Conservation (phyloP, 2,113 vertebrate genomes). For the Podocnemis expansa region DNA sequence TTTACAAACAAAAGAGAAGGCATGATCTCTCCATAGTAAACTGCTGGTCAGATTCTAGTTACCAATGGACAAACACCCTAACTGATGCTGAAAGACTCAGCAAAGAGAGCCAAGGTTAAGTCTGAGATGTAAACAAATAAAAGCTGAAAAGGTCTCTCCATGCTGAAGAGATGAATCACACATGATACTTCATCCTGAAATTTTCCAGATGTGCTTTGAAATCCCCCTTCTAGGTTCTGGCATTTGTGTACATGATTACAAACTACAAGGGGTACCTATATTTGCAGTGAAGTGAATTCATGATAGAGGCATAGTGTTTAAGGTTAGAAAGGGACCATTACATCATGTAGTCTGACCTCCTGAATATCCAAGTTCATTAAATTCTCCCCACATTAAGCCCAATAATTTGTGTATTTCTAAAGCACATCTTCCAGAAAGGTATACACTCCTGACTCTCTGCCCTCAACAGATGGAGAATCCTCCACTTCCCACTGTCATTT, state of each 20-base stretch:
- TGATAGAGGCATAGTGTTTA: not conserved
- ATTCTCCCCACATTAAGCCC: too few relatives aligned
- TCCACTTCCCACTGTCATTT: not conserved
- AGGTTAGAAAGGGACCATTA: not conserved
- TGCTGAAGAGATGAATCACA: not conserved
- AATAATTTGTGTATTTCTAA: not conserved
- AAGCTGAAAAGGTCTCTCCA: not conserved
- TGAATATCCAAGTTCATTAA: not conserved
- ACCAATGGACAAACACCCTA: not conserved
- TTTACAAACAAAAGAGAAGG: not conserved
- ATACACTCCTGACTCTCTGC: not conserved
- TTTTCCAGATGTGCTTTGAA: not conserved
- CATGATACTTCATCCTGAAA: not conserved
- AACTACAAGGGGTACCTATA: not conserved
- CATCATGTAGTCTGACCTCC: not conserved
- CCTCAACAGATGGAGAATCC: not conserved
- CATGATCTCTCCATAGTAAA: not conserved
- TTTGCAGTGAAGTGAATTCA: not conserved
- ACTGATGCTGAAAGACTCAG: not conserved
- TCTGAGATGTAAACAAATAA: not conserved
- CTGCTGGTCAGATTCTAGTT: not conserved
- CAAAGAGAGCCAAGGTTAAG: not conserved
- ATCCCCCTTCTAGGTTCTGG: not conserved
- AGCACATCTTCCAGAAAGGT: not conserved
- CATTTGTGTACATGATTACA: not conserved